Percentiles rank a stretch among this genome's conserved stretches.
Conservation (phyloP, 1,140 invertebrate genomes). For the Saccostrea echinata region DNA sequence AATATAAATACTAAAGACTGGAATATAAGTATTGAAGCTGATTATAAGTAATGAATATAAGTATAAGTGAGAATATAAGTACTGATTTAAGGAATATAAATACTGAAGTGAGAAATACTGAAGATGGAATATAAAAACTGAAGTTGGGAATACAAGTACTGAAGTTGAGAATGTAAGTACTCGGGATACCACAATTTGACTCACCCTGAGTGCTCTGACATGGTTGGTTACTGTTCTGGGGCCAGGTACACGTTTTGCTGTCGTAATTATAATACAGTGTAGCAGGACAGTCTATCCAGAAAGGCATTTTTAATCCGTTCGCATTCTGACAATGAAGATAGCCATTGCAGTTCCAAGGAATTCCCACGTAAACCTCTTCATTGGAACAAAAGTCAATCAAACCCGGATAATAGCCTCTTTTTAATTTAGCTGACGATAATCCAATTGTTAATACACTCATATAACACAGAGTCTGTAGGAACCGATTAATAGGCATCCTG, state of each 20-base stretch:
- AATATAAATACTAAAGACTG: too few species aligned
- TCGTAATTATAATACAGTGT: slow-evolving; percentile 49
- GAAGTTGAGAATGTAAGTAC: too few species aligned
- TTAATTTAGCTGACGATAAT: slow-evolving; percentile 40
- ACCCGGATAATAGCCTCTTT: slow-evolving; percentile 45
- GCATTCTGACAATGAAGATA: slow-evolving; percentile 54
- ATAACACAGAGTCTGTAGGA: background rate
- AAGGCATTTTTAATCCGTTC: slow-evolving; percentile 46
- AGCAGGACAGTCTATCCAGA: slow-evolving; percentile 49
- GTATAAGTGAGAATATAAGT: too few species aligned
- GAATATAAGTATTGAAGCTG: too few species aligned
- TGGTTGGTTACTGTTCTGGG: background rate
- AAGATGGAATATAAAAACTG: too few species aligned
- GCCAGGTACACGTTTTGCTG: slow-evolving; percentile 54
- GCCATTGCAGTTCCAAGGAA: slow-evolving; percentile 56
- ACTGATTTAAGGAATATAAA: too few species aligned
- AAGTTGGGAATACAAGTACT: too few species aligned
- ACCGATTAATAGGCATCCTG: slow-evolving; percentile 24
- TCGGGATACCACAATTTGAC: background rate
- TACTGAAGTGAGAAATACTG: too few species aligned
- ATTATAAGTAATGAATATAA: too few species aligned
- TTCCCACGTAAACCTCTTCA: slow-evolving; percentile 51
- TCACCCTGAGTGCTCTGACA: slow-evolving; percentile 47
- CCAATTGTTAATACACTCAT: slow-evolving; percentile 39
- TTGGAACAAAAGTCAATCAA: slow-evolving; percentile 49